Evolutionary conservation across 2,797 vertebrate genomes (phyloP).

Genomic region (Aplochiton taeniatus): DNA sequence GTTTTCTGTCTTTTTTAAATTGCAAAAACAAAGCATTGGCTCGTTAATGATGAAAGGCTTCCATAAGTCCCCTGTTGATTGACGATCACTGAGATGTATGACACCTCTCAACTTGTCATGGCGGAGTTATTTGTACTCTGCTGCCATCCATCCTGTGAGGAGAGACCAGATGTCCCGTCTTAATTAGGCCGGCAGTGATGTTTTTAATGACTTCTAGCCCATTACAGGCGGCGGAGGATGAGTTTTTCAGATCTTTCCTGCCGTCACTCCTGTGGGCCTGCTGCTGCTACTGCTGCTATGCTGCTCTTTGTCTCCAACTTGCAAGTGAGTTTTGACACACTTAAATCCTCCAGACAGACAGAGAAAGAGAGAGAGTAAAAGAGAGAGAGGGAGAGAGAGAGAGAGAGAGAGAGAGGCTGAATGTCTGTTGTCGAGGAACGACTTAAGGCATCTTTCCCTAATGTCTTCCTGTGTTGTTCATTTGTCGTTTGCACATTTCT

Average conservation of each 20-base stretch:
- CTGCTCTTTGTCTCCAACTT: slow-evolving; percentile 61
- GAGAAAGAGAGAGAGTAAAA: slow-evolving; percentile 14
- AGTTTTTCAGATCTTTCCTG: slow-evolving; percentile 71
- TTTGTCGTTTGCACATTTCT: slow-evolving; percentile 51
- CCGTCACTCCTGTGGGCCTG: slow-evolving; percentile 64
- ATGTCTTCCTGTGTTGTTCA: slow-evolving; percentile 57
- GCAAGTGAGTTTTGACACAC: slow-evolving; percentile 60
- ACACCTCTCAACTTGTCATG: slow-evolving; percentile 82
- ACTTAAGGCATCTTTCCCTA: slow-evolving; percentile 50
- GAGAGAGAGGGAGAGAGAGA: slow-evolving; percentile 21
- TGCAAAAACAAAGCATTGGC: slow-evolving; percentile 73
- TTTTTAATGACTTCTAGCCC: slow-evolving; percentile 83
- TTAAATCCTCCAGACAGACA: slow-evolving; percentile 58
- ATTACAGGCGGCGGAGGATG: slow-evolving; percentile 68
- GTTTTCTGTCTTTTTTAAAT: slow-evolving; percentile 59
- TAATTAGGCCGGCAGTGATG: slow-evolving; percentile 83
- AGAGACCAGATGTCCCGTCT: slow-evolving; percentile 83
- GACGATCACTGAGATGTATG: slow-evolving; percentile 83
- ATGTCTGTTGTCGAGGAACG: slow-evolving; percentile 44
- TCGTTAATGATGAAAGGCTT: slow-evolving; percentile 77
- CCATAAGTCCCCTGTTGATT: slow-evolving; percentile 77
- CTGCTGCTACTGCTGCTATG: slow-evolving; percentile 8
- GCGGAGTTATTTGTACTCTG: slow-evolving; percentile 80
- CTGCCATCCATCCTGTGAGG: slow-evolving; percentile 76
- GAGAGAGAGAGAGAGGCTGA: slow-evolving; percentile 44